Evolutionary conservation across 1,140 invertebrate species (phyloP), one percentile per base, ranked within the genome.

Genomic region (Drosophila yakuba): DNA sequence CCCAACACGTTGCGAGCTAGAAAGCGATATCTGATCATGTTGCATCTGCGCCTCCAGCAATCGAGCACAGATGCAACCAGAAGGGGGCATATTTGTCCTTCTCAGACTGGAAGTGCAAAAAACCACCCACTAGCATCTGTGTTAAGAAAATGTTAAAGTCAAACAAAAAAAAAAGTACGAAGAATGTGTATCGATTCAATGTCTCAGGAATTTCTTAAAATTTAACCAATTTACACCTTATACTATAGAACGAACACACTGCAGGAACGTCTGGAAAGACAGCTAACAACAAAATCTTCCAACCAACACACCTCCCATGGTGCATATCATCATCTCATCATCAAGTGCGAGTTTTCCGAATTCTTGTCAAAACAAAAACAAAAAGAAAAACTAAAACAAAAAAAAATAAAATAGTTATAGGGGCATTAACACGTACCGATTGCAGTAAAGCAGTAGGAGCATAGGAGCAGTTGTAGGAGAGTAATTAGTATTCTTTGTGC

Each of bases 121-220:
- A 36, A 35, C 23, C 11, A 20, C 28, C 56, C 15, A 47, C 15
- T n/a, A 32, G 44, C 28, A 59, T 59, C 43, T 48, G 57, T 48
- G 14, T 35, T 59, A 39, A 39, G 38, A 39, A 43, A 58, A 57
- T 32, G 17, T 14, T 5, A 44, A 20, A 45, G 15, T 43, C n/a
- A 43, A 45, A 25, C 4, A 20, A 20, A 20, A 20, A 20, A 20
- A 20, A 20, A 48, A 59, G 17, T 44, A 67, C 32, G 48, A 54
- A 57, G 50, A 32, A 66, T 69, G 52, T 57, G 60, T 90, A 91
- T 90, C 85, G 63, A 74, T 76, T 76, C 80, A 90, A 75, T 78
- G 74, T 90, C 90, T 91, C 90, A 91, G 90, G 90, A 91, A 91
- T 81, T 91, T 90, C 76, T 64, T 73, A 77, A 77, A 64, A 63